These are phyloP conservation scores for Lepisosteus oculatus DNA, from an alignment of 2,113 vertebrate genomes.

Conservation along the genomic window DNA sequence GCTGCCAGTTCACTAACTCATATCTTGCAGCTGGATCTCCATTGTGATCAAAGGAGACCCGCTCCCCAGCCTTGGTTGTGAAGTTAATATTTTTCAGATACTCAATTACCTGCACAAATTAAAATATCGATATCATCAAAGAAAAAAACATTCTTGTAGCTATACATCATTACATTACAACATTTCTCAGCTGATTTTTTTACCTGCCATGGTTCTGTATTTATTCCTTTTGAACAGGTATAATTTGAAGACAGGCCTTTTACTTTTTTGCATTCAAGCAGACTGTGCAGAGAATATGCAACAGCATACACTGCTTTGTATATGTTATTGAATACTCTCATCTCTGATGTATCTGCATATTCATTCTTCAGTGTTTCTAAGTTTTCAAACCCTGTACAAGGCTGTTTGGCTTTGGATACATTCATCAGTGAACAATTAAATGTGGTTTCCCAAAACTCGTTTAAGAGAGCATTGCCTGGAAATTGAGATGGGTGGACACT, in stretches of 20 bases:
- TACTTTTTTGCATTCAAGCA: slow-evolving; percentile 1
- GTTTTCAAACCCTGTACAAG: no score
- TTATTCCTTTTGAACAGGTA: neutral
- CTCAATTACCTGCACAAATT: neutral
- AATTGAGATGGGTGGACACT: neutral
- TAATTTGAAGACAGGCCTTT: neutral
- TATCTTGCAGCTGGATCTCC: slow-evolving; percentile 14
- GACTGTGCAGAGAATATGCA: slow-evolving; percentile 16
- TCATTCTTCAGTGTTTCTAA: neutral
- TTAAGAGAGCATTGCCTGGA: neutral
- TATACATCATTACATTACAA: neutral
- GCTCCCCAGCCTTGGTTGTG: slow-evolving; percentile 2
- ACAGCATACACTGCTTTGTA: slow-evolving; percentile 1
- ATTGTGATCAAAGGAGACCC: slow-evolving; percentile 1
- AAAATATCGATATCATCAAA: no score
- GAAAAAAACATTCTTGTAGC: neutral
- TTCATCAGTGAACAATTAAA: slow-evolving; percentile 2
- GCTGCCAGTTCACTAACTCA: slow-evolving; percentile 13
- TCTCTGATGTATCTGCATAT: slow-evolving; percentile 10
- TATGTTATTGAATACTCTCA: slow-evolving; percentile 8
- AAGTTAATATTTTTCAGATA: slow-evolving; percentile 9
- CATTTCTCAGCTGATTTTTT: neutral
- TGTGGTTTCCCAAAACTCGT: slow-evolving; percentile 6
- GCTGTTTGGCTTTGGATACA: no score
- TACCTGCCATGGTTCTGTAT: slow-evolving; percentile 22